Percentiles rank a stretch among this genome's conserved stretches.
Evolutionary conservation across 2,888 invertebrate species (phyloP).

Genomic region (Megalurothrips usitatus): DNA sequence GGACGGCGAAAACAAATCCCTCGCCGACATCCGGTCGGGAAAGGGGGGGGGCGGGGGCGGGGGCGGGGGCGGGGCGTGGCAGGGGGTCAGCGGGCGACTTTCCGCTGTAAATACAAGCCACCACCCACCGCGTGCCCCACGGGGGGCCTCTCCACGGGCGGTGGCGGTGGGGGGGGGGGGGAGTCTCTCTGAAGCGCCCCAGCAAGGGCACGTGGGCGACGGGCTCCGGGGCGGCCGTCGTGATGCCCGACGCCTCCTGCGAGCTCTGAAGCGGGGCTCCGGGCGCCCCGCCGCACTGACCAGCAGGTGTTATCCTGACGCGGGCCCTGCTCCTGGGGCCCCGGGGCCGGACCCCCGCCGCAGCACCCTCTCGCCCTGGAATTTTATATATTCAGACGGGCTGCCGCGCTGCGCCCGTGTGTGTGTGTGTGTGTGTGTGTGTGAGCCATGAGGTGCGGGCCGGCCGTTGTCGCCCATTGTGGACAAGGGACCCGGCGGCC

Average conservation of each 20-base stretch:
- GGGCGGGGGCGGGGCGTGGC: too few species aligned
- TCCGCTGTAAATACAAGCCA: background rate
- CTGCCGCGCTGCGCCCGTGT: background rate
- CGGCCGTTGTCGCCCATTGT: conserved; percentile 6
- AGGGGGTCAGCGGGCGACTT: background rate
- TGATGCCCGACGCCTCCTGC: too few species aligned
- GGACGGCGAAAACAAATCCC: background rate
- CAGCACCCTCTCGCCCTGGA: background rate
- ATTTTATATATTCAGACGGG: background rate
- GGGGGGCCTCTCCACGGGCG: background rate
- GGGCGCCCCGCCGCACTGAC: background rate
- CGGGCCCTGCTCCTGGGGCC: background rate
- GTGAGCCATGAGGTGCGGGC: background rate
- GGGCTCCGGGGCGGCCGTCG: background rate
- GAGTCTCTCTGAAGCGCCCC: too few species aligned
- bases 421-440: too few species aligned
- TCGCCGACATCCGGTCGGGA: background rate
- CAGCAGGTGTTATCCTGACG: background rate
- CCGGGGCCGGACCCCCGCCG: background rate
- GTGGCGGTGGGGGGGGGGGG: background rate
- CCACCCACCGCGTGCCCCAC: background rate
- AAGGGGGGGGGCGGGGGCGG: too few species aligned
- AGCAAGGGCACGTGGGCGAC: too few species aligned
- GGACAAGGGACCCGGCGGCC: background rate
- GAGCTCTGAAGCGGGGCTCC: too few species aligned